A percentile compares a stretch with the other conserved stretches of the same genome.
phyloP scores from a whole-genome alignment of 2,797 vertebrate genomes.

The Rhincodon typus region DNA sequence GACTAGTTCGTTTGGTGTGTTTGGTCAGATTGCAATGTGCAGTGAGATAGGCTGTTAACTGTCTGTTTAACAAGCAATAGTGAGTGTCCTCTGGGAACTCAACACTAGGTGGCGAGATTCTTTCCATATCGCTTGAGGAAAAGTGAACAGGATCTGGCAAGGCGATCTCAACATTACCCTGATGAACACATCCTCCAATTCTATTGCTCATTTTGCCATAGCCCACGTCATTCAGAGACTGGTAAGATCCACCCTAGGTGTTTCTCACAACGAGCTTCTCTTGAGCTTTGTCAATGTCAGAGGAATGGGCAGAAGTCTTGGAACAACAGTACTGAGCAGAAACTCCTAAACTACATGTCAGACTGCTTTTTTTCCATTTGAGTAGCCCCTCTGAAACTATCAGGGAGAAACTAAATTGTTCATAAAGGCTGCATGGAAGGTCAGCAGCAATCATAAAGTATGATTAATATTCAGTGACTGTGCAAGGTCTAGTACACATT shows the following conservation, averaged over 20 bases:
- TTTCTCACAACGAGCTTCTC: background rate
- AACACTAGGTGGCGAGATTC: too few relatives aligned
- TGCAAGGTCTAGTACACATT: background rate
- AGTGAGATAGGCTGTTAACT: too few relatives aligned
- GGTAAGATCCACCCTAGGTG: background rate
- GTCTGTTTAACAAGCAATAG: too few relatives aligned
- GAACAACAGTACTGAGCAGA: background rate
- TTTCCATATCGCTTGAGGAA: too few relatives aligned
- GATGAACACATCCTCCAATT: too few relatives aligned
- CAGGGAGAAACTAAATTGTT: background rate
- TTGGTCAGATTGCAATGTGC: too few relatives aligned
- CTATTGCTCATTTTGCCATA: too few relatives aligned
- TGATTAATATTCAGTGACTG: slow-evolving; percentile 29
- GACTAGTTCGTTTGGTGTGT: too few relatives aligned
- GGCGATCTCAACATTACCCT: too few relatives aligned
- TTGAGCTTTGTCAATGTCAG: background rate
- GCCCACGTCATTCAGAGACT: too few relatives aligned
- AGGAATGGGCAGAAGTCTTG: background rate
- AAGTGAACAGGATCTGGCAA: too few relatives aligned
- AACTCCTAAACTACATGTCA: background rate
- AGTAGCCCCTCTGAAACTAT: background rate
- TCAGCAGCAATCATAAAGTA: background rate
- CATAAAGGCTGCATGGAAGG: slow-evolving; percentile 24
- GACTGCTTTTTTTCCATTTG: background rate
- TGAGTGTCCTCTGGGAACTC: too few relatives aligned